Evolutionary conservation across 2,113 vertebrate genomes (phyloP), one percentile per base, ranked within the genome.

Genomic region (Sminthopsis crassicaudata): DNA sequence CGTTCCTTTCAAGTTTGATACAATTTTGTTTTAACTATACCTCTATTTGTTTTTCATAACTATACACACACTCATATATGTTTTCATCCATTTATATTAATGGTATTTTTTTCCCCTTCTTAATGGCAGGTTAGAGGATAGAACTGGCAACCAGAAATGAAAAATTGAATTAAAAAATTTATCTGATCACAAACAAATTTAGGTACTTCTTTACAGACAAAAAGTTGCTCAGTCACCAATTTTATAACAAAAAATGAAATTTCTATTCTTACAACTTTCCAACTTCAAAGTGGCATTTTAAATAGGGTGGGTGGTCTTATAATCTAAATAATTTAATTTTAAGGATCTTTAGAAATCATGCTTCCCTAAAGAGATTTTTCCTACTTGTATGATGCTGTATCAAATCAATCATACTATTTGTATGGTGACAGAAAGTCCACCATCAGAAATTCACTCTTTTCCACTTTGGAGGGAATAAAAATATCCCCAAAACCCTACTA

Each of bases 1-100:
- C 91, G 5, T 96, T 96, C 57, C 4, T 95, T 97, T 95, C 53
- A 94, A 51, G 30, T 93, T 94, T 90, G 51, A 30, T 95, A 89
- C 25, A 95, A 60, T 93, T 88, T 95, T 88, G 93, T 67, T 93
- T 53, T 93, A 97, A 88, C 93, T 94, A 76, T 46, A 91, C 5
- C 11, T 90, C 50, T 54, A 55, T 90, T 76, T 92, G 8, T 50
- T 89, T 95, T 93, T 90, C 95, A 91, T 90, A 30, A 57, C 91
- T 92, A 93, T 24, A 91, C 19, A 55, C 4, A 55, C 3, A 55
- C 95, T 24, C 24, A 55, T 6, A 24, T 8, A 24, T 25, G 10
- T 27, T 48, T 48, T 48, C 48, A 7, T 7, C 48, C 48, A 48
- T 48, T 48, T 48, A 36, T 67, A 36, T 67, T 16, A 1, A 67